Evolutionary conservation across 2,113 vertebrate species (phyloP), one percentile per base, ranked within the genome.

Genomic region (Trichomycterus rosablanca): DNA sequence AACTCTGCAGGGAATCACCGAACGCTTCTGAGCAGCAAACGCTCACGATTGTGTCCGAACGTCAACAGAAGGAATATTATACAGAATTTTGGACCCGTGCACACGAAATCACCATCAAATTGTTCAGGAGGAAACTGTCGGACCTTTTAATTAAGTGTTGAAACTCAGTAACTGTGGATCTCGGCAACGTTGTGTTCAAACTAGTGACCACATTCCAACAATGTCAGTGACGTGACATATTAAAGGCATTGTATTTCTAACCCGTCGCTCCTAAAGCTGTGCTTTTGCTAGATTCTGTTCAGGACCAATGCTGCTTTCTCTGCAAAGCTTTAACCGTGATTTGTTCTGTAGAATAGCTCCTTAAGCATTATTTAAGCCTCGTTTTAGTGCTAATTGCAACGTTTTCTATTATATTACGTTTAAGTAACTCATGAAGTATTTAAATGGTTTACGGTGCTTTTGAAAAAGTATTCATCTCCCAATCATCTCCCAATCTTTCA

Each of bases 121-220:
- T n/a, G n/a, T n/a, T n/a, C n/a, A n/a, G n/a, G n/a, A n/a, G n/a
- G n/a, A n/a, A n/a, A n/a, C n/a, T n/a, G n/a, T n/a, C n/a, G n/a
- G n/a, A n/a, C n/a, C n/a, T n/a, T n/a, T n/a, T n/a, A n/a, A n/a
- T n/a, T n/a, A n/a, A n/a, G n/a, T n/a, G n/a, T n/a, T n/a, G n/a
- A n/a, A n/a, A n/a, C n/a, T n/a, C n/a, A n/a, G n/a, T n/a, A n/a
- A n/a, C 18, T 12, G 26, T 34, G 28, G 43, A 44, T 35, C 37
- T 44, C 39, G 11, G 18, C 34, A 40, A 43, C 59, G 24, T 20
- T 30, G 16, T 10, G 54, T 37, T 48, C 10, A n/a, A 59, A 52
- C 55, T 48, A 59, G 56, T 48, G 23, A 42, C 35, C 32, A 60
- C 57, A 55, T 61, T 72, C 54, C 64, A 68, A 66, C 4, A 32